Base-by-base conservation (phyloP, 2,797 vertebrate species). In the Siniperca undulata region DNA sequence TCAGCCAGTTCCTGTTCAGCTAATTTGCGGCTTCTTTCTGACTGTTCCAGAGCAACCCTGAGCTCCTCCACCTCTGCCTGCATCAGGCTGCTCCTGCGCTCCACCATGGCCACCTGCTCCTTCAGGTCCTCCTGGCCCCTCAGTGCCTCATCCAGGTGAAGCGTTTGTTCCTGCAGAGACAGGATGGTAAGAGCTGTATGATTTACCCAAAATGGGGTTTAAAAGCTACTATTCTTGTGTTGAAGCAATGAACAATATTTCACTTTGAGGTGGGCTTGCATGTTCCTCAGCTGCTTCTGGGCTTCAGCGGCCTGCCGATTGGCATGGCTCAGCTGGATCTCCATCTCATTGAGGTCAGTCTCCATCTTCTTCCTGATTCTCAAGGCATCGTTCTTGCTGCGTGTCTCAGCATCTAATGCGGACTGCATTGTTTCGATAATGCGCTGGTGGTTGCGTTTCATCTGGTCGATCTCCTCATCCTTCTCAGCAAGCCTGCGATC, bases 351-450 rank as follows among this genome's bases (percentile, higher is more conserved):
- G 70, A 97, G 95, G 72, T 96, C 96, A 1, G 92, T 88, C 82
- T 97, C 97, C 96, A 96, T 97, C 92, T 97, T 97, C 93, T 96
- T 97, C 88, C 95, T 97, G 68, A 97, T 82, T 73, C 97, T 94
- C 83, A 97, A 60, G 72, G 96, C 95, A 2, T 97, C 96, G 0
- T 97, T 97, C 82, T 95, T 96, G 93, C 96, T 94, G 69, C 95
- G 95, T 53, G 94, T 92, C 85, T 97, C 97, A 0, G 96, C 86
- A 5, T 97, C 97, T 73, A 98, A 77, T 1, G 88, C 80, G 3
- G 92, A 96, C 87, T 97, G 96, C 92, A 95, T 91, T 7, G 95
- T 94, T 19, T 97, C 96, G 3, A 95, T 44, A 0, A 92, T 62
- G 42, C 94, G 91, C 90, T 96, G 96, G 84, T 94, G 92, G 83